Conservation (phyloP, 2,888 invertebrate genomes). For the Xylota sylvarum region DNA sequence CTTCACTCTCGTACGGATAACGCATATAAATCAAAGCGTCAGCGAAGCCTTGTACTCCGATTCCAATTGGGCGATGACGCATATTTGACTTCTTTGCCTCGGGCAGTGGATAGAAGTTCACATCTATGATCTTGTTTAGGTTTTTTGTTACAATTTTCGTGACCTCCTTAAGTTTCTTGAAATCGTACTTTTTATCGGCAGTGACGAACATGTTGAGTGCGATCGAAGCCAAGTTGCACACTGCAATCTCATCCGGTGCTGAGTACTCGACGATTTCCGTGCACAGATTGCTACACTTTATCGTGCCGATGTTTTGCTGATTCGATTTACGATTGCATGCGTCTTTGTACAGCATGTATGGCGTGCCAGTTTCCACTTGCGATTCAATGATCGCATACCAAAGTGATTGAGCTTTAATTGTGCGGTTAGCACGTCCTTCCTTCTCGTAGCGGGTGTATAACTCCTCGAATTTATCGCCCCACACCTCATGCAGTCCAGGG, state of each 20-base stretch:
- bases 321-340: slow-evolving; percentile 98
- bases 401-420: slow-evolving; percentile 92
- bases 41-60: slow-evolving; percentile 98
- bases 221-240: slow-evolving; percentile 98
- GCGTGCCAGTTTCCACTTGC: slow-evolving; percentile 99
- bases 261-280: slow-evolving; percentile 99
- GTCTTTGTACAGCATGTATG: slow-evolving; percentile 99
- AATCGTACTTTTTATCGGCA: slow-evolving; percentile 92
- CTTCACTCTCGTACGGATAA: slow-evolving; percentile 95
- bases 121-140: slow-evolving; percentile 98
- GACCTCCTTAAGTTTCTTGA: slow-evolving; percentile 93
- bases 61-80: slow-evolving; percentile 93
- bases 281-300: slow-evolving; percentile 98
- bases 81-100: slow-evolving; percentile 95
- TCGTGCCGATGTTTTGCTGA: slow-evolving; percentile 99
- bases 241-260: slow-evolving; percentile 96
- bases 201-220: slow-evolving; percentile 97
- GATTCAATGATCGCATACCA: slow-evolving; percentile 98
- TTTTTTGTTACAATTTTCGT: slow-evolving; percentile 95
- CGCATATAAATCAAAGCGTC: slow-evolving; percentile 98
- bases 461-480: slow-evolving; percentile 97
- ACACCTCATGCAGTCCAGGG: slow-evolving; percentile 95
- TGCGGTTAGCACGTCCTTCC: slow-evolving; percentile 89
- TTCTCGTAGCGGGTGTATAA: slow-evolving; percentile 94
- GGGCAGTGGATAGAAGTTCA: slow-evolving; percentile 97